Conservation (phyloP, 2,797 vertebrate genomes). For the Cuculus canorus region DNA sequence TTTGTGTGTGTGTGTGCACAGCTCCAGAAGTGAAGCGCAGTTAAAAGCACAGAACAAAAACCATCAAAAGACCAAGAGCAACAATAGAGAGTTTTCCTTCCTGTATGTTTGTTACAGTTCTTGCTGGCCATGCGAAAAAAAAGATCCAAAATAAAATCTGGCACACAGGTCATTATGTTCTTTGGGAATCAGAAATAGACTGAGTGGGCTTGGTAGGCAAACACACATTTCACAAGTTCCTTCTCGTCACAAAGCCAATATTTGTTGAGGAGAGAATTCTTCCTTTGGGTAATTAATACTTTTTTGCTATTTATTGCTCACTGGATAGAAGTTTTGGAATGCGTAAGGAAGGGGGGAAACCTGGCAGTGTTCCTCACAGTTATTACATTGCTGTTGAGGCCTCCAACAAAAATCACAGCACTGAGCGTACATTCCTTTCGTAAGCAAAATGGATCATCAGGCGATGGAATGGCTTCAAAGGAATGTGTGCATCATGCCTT, state of each 20-base stretch:
- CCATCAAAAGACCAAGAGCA: conserved; percentile 27
- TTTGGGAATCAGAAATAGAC: conserved; percentile 63
- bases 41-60: conserved; percentile 38
- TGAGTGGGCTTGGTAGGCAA: conserved; percentile 67
- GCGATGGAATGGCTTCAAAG: conserved; percentile 53
- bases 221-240: conserved; percentile 67
- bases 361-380: conserved; percentile 46
- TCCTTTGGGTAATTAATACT: conserved; percentile 68
- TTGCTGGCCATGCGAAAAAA: conserved; percentile 19
- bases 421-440: conserved; percentile 40
- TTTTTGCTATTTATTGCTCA: conserved; percentile 69
- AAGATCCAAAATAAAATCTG: conserved; percentile 38
- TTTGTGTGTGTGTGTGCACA: background rate
- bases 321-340: conserved; percentile 65
- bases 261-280: conserved; percentile 70
- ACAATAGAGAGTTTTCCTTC: conserved; percentile 62
- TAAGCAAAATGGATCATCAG: conserved; percentile 67
- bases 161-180: conserved; percentile 57
- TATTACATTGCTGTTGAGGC: conserved; percentile 35
- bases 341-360: background rate
- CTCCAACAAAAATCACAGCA: conserved; percentile 60
- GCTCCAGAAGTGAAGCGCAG: background rate
- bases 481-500: conserved; percentile 67
- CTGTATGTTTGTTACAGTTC: conserved; percentile 47
- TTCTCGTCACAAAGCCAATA: conserved; percentile 61